Conservation (phyloP, 2,797 vertebrate genomes). For the Halcyon leucocephala region DNA sequence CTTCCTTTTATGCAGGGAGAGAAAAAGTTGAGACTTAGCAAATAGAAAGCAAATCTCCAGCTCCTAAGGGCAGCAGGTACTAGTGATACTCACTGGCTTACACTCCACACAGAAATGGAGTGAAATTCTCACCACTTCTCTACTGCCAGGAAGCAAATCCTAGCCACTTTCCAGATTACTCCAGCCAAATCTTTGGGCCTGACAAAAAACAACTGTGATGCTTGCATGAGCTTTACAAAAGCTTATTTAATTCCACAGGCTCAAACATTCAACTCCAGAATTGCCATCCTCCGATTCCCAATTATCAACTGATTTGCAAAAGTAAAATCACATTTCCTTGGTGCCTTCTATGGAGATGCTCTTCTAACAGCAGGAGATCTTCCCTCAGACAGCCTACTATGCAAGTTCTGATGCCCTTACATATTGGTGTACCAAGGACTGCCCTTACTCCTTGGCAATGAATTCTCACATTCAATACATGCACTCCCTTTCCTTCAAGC, state of each 20-base stretch:
- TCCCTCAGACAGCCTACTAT: background rate
- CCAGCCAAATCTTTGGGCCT: background rate
- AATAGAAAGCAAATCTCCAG: background rate
- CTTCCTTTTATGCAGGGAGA: background rate
- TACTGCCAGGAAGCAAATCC: background rate
- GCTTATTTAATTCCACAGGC: conserved; percentile 59
- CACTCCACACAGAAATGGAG: background rate
- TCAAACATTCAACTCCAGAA: background rate
- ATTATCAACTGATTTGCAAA: background rate
- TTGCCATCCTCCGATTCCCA: background rate
- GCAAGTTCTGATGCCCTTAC: background rate
- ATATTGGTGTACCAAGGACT: background rate
- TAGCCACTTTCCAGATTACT: background rate
- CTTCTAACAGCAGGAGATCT: background rate
- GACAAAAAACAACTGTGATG: conserved; percentile 25
- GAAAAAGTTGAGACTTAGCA: background rate
- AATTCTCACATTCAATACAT: background rate
- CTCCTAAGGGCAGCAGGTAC: background rate
- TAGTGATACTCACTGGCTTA: background rate
- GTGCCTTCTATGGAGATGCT: background rate
- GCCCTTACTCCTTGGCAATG: background rate
- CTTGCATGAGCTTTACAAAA: background rate
- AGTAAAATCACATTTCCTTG: background rate
- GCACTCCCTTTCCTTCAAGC: background rate
- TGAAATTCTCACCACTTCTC: background rate